A percentile compares a stretch with the other conserved stretches of the same genome.
These are phyloP conservation scores for Noctua fimbriata DNA, from an alignment of 2,888 invertebrate species.

Conservation along the genomic window DNA sequence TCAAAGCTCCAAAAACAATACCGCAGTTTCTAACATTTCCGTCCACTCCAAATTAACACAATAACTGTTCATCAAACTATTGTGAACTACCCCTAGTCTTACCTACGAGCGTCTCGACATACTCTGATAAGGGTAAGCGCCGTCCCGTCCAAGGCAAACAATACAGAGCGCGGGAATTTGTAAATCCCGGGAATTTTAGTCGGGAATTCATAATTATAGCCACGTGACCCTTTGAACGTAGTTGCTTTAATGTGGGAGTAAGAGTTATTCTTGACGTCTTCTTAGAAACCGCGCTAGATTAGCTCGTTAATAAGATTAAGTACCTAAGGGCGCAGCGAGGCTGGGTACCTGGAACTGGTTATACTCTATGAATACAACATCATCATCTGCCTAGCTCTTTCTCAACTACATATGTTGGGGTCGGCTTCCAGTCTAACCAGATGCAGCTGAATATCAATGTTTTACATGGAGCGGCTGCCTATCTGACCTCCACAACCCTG, in stretches of 20 bases:
- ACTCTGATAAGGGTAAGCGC: slow-evolving; percentile 70
- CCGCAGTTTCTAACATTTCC: slow-evolving; percentile 18
- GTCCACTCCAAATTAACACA: slow-evolving; percentile 52
- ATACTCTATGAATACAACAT: too few relatives aligned
- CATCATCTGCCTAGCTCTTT: too few relatives aligned
- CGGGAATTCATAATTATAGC: slow-evolving; percentile 68
- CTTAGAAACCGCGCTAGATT: neutral
- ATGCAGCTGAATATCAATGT: too few relatives aligned
- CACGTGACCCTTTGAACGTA: slow-evolving; percentile 32
- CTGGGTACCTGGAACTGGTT: neutral
- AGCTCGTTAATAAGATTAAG: neutral
- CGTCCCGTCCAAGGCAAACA: slow-evolving; percentile 64
- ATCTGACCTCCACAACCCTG: too few relatives aligned
- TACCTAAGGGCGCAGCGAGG: neutral
- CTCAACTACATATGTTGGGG: too few relatives aligned
- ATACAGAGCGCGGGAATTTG: slow-evolving; percentile 59
- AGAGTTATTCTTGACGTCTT: neutral
- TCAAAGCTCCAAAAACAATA: neutral
- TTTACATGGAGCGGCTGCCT: too few relatives aligned
- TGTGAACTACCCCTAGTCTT: slow-evolving; percentile 53
- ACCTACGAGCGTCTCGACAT: slow-evolving; percentile 61
- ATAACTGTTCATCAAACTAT: slow-evolving; percentile 55
- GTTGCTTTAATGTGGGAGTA: neutral
- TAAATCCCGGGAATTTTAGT: slow-evolving; percentile 66
- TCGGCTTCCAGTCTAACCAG: too few relatives aligned